These are phyloP conservation scores for Varanus salvator DNA, from an alignment of 2,113 vertebrate species.

Conservation along the genomic window DNA sequence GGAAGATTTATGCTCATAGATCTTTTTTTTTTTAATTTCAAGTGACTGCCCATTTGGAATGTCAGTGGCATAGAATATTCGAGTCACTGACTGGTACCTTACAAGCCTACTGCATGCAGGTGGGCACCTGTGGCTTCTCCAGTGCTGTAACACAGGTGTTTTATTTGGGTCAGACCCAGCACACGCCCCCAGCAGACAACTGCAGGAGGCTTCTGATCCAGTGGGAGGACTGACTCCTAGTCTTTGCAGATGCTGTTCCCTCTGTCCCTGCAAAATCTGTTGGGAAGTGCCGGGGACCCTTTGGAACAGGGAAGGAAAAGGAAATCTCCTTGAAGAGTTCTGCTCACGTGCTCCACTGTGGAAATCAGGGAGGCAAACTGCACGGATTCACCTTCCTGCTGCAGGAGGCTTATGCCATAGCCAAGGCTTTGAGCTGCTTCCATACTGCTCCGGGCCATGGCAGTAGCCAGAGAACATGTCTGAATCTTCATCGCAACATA, in stretches of 20 bases:
- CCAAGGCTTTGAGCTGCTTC: too few relatives aligned
- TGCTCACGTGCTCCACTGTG: too few relatives aligned
- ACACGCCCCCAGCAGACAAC: background rate
- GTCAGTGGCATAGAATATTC: background rate
- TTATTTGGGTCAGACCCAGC: background rate
- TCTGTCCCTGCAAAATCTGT: background rate
- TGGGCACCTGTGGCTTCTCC: background rate
- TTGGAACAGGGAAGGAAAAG: background rate
- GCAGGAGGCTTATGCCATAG: too few relatives aligned
- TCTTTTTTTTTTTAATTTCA: slow-evolving; percentile 19
- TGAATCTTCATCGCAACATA: too few relatives aligned
- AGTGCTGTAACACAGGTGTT: background rate
- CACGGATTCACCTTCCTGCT: too few relatives aligned
- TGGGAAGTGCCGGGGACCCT: background rate
- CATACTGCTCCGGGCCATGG: too few relatives aligned
- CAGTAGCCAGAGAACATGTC: too few relatives aligned
- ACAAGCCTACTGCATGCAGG: background rate
- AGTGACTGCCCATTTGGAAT: background rate
- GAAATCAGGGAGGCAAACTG: too few relatives aligned
- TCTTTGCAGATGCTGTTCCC: background rate
- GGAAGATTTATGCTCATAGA: background rate
- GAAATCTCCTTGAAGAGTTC: too few relatives aligned
- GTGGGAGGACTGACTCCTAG: background rate
- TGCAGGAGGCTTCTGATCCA: too few relatives aligned
- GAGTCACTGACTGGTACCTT: background rate